These are phyloP conservation scores for Podarcis muralis DNA, from an alignment of 2,113 vertebrate species.

Conservation along the genomic window DNA sequence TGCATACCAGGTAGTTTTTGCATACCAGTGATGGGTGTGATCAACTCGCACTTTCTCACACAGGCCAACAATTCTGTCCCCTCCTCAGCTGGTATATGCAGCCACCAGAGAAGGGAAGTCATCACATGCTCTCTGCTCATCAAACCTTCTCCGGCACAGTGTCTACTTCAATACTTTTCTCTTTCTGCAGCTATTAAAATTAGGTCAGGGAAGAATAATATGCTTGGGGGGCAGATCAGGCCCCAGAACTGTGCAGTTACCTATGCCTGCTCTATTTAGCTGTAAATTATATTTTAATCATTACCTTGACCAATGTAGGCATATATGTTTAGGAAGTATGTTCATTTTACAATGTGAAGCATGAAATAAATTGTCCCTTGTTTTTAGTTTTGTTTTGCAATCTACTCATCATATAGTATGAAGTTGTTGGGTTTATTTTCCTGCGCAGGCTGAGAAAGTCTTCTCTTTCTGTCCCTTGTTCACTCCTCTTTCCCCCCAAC, in stretches of 20 bases:
- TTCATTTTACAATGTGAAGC: not conserved
- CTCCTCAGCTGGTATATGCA: too few relatives aligned
- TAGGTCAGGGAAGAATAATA: not conserved
- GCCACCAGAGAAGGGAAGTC: too few relatives aligned
- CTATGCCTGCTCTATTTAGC: not conserved
- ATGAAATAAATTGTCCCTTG: not conserved
- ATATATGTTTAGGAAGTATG: not conserved
- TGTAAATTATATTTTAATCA: not conserved
- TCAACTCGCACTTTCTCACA: too few relatives aligned
- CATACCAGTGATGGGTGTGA: too few relatives aligned
- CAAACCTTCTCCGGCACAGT: too few relatives aligned
- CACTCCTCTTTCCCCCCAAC: not conserved
- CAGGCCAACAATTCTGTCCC: too few relatives aligned
- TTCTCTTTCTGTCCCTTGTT: not conserved
- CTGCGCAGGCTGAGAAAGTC: not conserved
- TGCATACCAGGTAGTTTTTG: not conserved
- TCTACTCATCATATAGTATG: not conserved
- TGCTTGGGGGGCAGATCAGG: too few relatives aligned
- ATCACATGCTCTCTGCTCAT: too few relatives aligned
- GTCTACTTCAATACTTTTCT: too few relatives aligned
- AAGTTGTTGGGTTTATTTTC: not conserved
- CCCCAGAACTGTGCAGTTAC: too few relatives aligned
- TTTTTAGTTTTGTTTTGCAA: not conserved
- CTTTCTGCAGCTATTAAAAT: not conserved
- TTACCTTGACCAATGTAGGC: not conserved